phyloP scores from a whole-genome alignment of 2,888 invertebrate species.

The Zele albiditarsus region DNA sequence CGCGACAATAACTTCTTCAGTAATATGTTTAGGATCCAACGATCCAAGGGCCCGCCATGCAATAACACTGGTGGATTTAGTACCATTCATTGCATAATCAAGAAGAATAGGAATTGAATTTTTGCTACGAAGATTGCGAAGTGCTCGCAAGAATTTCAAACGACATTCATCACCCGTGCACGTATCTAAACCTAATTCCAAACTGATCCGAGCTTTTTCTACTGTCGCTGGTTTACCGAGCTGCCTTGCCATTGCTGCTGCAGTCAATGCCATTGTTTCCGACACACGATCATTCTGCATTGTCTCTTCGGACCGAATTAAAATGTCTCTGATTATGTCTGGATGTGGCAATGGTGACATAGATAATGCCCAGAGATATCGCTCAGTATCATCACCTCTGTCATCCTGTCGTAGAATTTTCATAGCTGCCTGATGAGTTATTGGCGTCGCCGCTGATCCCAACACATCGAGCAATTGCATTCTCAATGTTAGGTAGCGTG shows the following conservation, averaged over 20 bases:
- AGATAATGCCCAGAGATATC: conserved; percentile 84
- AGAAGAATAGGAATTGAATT: conserved; percentile 78
- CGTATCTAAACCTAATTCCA: conserved; percentile 72
- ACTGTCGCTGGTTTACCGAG: conserved; percentile 54
- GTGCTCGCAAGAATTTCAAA: conserved; percentile 78
- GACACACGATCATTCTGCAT: conserved; percentile 77
- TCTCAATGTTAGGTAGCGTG: conserved; percentile 77
- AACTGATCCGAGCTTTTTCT: conserved; percentile 63
- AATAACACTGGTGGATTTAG: conserved; percentile 76
- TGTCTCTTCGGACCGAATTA: conserved; percentile 73
- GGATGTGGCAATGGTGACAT: conserved; percentile 78
- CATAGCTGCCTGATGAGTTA: conserved; percentile 81
- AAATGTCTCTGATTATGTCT: conserved; percentile 75
- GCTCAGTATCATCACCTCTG: conserved; percentile 77
- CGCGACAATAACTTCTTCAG: conserved; percentile 70
- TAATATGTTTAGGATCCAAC: conserved; percentile 71
- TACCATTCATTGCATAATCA: conserved; percentile 74
- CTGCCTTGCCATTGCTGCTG: conserved; percentile 77
- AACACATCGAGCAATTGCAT: conserved; percentile 81
- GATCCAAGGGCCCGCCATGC: conserved; percentile 81
- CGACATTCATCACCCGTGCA: conserved; percentile 77
- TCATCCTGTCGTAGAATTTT: conserved; percentile 77
- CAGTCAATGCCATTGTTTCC: conserved; percentile 80
- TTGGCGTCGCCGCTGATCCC: conserved; percentile 81
- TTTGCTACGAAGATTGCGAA: conserved; percentile 81